Conservation (phyloP, 2,888 invertebrate species). For the Polylopha cassiicola region DNA sequence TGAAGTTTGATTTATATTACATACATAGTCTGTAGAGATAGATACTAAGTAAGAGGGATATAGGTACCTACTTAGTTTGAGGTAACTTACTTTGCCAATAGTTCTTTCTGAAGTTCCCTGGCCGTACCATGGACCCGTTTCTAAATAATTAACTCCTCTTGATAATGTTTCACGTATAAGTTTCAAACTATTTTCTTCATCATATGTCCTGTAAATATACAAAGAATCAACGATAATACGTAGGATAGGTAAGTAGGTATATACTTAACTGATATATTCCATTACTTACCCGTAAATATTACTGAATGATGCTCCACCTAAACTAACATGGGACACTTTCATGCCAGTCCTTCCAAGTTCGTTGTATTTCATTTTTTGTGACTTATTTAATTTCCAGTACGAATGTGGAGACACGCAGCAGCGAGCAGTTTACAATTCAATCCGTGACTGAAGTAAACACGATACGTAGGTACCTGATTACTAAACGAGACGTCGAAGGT, state of each 20-base stretch:
- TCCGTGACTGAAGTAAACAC: too few species aligned
- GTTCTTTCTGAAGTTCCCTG: slow-evolving; percentile 89
- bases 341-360: slow-evolving; percentile 85
- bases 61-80: too few species aligned
- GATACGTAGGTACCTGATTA: too few species aligned
- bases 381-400: neutral
- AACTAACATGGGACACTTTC: slow-evolving; percentile 81
- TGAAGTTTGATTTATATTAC: too few species aligned
- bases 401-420: too few species aligned
- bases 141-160: slow-evolving; percentile 92
- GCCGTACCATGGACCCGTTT: slow-evolving; percentile 96
- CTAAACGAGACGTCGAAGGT: too few species aligned
- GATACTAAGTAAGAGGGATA: too few species aligned
- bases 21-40: too few species aligned
- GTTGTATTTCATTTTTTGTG: slow-evolving; percentile 81
- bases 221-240: too few species aligned
- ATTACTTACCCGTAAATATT: slow-evolving; percentile 82
- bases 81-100: slow-evolving; percentile 87
- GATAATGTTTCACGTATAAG: slow-evolving; percentile 84
- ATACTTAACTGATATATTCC: neutral
- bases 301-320: slow-evolving; percentile 87
- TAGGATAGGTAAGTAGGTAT: neutral
- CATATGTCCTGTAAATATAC: slow-evolving; percentile 74
- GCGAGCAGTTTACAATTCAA: too few species aligned
- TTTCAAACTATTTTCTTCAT: slow-evolving; percentile 81